Evolutionary conservation across 2,113 vertebrate species (phyloP), one percentile per base, ranked within the genome.

Genomic region (Felis chaus): DNA sequence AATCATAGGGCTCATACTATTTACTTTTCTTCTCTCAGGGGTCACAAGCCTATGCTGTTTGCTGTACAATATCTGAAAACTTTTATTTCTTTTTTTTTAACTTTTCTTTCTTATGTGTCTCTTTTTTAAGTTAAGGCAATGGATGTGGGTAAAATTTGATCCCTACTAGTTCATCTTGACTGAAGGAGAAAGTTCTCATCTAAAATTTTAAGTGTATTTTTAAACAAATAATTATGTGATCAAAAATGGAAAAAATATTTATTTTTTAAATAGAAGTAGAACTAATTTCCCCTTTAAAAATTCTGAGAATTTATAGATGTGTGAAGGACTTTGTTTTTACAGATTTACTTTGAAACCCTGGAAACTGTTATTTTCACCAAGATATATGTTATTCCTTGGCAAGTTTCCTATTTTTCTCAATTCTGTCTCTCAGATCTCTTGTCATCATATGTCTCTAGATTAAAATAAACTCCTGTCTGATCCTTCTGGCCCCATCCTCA

Each of bases 241-340:
- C 39, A 82, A 53, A 92, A 86, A 57, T 14, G 71, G 69, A 23
- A 45, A 91, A 66, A 80, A 80, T 74, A n/a, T 48, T 73, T 84
- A 76, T 68, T 89, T 97, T 85, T 93, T 25, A 93, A 91, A 91
- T 48, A 78, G 39, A 89, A 81, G 63, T 97, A 71, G 83, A 92
- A 12, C 31, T 57, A 83, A 89, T 66, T 91, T 83, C 13, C 27
- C 19, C 9, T 87, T 50, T 76, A 36, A 90, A 57, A 94, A 50
- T 36, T 57, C 36, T 88, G 68, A 91, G 23, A 83, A 88, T 65
- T 78, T 74, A 65, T 65, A 87, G 55, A 74, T 66, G 31, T 68
- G 63, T 25, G 10, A 91, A 94, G 27, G 25, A 57, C 18, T 92
- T 92, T 39, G 12, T 66, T 83, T 91, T 89, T 74, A 92, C 89